A percentile compares a stretch with the other conserved stretches of the same genome.
These are phyloP conservation scores for Oscheius sp. DNA, from an alignment of 2,888 invertebrate species.

Conservation along the genomic window DNA sequence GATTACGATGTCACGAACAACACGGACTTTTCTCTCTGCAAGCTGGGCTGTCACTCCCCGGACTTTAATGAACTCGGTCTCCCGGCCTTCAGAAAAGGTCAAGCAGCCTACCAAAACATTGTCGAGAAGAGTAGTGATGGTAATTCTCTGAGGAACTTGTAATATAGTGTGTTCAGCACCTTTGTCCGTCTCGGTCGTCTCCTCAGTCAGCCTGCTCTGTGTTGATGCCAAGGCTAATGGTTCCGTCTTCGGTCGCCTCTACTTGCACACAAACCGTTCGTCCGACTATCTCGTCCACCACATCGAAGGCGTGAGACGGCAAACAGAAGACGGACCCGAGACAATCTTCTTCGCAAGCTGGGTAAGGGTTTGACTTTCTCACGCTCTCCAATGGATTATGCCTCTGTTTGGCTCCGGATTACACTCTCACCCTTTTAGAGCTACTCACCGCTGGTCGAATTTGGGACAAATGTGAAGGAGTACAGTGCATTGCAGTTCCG, in stretches of 20 bases:
- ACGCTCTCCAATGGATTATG: slow-evolving; percentile 1
- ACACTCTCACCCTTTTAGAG: slow-evolving; percentile 19
- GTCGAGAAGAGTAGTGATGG: slow-evolving; percentile 39
- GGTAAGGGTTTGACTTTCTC: slow-evolving; percentile 19
- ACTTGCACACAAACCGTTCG: slow-evolving; percentile 18
- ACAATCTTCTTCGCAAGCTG: slow-evolving; percentile 33
- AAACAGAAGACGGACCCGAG: slow-evolving; percentile 29
- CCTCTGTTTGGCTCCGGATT: slow-evolving; percentile 13
- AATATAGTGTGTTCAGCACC: slow-evolving; percentile 12
- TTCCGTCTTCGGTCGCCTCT: slow-evolving; percentile 26
- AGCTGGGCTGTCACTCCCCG: slow-evolving; percentile 56
- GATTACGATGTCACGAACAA: slow-evolving; percentile 53
- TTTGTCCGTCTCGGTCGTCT: slow-evolving; percentile 13
- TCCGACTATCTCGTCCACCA: slow-evolving; percentile 32
- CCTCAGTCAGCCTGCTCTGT: slow-evolving; percentile 23
- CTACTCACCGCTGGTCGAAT: slow-evolving; percentile 26
- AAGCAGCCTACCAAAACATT: slow-evolving; percentile 48
- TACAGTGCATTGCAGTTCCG: slow-evolving; percentile 28
- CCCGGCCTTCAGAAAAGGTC: slow-evolving; percentile 53
- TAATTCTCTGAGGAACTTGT: slow-evolving; percentile 21
- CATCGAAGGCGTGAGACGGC: slow-evolving; percentile 33
- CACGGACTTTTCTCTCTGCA: slow-evolving; percentile 57
- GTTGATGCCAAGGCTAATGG: slow-evolving; percentile 24
- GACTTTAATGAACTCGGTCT: slow-evolving; percentile 53
- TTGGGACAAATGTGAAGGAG: slow-evolving; percentile 5